phyloP scores from a whole-genome alignment of 1,140 invertebrate genomes.

The Bradynema listronoti region DNA sequence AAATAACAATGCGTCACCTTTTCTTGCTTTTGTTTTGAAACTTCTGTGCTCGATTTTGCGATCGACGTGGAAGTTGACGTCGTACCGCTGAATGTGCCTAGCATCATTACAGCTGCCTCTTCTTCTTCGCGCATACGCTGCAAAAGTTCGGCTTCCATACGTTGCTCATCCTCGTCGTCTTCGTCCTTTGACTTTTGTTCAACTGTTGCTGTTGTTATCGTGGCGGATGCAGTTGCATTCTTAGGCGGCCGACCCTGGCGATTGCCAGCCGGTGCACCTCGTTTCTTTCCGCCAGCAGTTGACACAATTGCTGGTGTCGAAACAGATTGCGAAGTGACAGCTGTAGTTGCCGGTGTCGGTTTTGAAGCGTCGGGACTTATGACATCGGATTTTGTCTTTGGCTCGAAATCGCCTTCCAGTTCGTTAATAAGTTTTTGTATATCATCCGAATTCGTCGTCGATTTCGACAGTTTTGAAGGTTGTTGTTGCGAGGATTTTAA shows the following conservation, averaged over 20 bases:
- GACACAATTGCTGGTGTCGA: background rate
- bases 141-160: constrained; percentile 26
- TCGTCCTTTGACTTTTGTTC: constrained; percentile 8
- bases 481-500: too few relatives aligned
- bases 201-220: background rate
- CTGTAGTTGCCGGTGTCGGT: background rate
- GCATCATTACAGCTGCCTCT: constrained; percentile 11
- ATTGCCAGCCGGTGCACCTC: constrained; percentile 1
- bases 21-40: too few relatives aligned
- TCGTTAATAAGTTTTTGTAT: constrained; percentile 2
- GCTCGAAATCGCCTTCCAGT: background rate
- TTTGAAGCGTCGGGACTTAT: constrained; percentile 5
- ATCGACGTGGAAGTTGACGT: too few relatives aligned
- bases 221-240: background rate
- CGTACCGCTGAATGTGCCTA: too few relatives aligned
- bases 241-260: background rate
- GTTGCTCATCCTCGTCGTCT: constrained; percentile 12
- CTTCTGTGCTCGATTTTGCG: too few relatives aligned
- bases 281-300: background rate
- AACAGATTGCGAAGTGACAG: background rate
- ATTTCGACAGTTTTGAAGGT: too few relatives aligned
- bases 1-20: too few relatives aligned
- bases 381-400: background rate
- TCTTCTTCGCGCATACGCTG: constrained; percentile 10
- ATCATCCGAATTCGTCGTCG: background rate